Base-by-base conservation (phyloP, 2,888 invertebrate species). In the Liodrosophila aerea region DNA sequence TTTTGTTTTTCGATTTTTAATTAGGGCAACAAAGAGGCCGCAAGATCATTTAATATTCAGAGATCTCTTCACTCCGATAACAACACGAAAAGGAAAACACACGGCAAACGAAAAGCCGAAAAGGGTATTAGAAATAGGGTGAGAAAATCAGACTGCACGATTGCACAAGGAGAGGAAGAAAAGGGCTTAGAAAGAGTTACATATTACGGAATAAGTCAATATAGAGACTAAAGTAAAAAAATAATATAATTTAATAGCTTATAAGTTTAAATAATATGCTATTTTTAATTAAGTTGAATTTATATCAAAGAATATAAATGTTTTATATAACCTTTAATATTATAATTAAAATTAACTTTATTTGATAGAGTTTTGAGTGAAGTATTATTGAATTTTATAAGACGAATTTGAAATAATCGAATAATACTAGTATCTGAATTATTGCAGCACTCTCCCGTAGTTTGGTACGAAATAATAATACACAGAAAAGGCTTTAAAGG, bases 21-120 rank as follows among this genome's bases (percentile, higher is more conserved):
- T 80, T 83, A 70, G 70, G 63, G 41, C 64, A 61, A 59, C 78
- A 78, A 78, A 78, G 81, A 47, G 34, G 7, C 85, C 78, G 85
- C 69, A 47, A 27, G 27, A 53, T 56, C 60, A 64, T 73, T 76
- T 31, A 56, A 69, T 64, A 63, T 63, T 49, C 34, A 18, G 4
- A 60, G 69, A 76, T 78, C 63, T 49, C 15, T 13, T 13, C 12
- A 1, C 16, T 3, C 1, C 30, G 74, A 76, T 76, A 58, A 57
- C 13, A 12, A 36, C 29, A 9, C 13, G 30, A 18, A 27, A 7
- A 7, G n/a, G 11, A 1, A 8, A 7, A 40, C 18, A 18, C 7
- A 12, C 13, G 13, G 29, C 22, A 15, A 36, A 22, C 16, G 22
- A 31, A 4, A 13, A 15, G 30, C 16, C 30, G 15, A 34, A 50